Evolutionary conservation across 2,888 invertebrate genomes (phyloP), one percentile per base, ranked within the genome.

Genomic region (Pyrocoelia pectoralis): DNA sequence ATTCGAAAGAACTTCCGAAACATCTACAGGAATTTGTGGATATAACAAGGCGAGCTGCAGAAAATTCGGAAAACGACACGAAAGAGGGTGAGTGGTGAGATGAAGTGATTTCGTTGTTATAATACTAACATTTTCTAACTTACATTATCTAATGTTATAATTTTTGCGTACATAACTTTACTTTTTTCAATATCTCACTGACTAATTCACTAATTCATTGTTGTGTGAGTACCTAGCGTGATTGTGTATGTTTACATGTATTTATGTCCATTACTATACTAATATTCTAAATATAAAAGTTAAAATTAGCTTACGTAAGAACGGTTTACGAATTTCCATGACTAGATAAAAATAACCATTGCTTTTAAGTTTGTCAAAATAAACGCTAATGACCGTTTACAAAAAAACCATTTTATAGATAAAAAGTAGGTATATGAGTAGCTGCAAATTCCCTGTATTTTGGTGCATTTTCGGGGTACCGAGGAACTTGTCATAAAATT

Each of bases 1-100:
- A 88, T 73, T 83, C 88, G 46, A 83, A 84, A 57, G 86, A 86
- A 65, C 83, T 93, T 65, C 94, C 94, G 3, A 88, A 85, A 73
- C 94, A 94, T 80, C 84, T 94, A 75, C 88, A 88, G 76, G 93
- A 94, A 74, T 92, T 93, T 77, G 88, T 93, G 72, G 86, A 85
- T 75, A 87, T 89, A 72, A 84, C 86, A 80, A 82, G 29, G 82
- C 62, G 68, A 52, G 70, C 67, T 41, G 61, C 67, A 33, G 65
- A 68, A 24, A 29, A 56, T 29, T 28, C 82, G 67, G 83, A 84
- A 70, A 75, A 75, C 66, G 76, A 84, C 72, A 73, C 75, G 65
- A 83, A 83, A 68, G 83, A 84, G 72, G 84, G 84, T 81, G 84
- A 85, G 82, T 85, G 80, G 69, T 55, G 57, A 50, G 61, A 46